Percentiles rank a stretch among this genome's conserved stretches.
Evolutionary conservation across 2,113 vertebrate species (phyloP).

Genomic region (Ariopsis seemanni): DNA sequence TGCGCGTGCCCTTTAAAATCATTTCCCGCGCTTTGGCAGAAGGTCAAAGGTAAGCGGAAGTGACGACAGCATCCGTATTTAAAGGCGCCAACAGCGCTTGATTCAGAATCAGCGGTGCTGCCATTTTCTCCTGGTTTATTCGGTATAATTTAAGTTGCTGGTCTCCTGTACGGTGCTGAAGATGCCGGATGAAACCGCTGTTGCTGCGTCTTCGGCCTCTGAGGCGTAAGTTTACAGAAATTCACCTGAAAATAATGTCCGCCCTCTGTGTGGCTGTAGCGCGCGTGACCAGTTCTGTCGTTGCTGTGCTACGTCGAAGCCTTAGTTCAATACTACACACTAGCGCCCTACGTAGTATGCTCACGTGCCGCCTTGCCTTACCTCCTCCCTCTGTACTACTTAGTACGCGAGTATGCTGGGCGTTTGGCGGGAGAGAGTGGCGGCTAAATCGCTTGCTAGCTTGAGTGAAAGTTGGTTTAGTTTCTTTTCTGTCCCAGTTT

Average conservation of each 20-base stretch:
- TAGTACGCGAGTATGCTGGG: neutral
- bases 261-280: neutral
- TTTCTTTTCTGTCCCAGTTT: neutral
- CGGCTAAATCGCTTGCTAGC: neutral
- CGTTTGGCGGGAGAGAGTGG: conserved; percentile 17
- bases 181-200: conserved; percentile 73
- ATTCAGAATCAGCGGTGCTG: conserved; percentile 40
- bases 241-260: no score
- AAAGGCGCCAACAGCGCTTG: conserved; percentile 75
- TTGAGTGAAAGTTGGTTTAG: neutral
- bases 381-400: neutral
- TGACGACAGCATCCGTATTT: conserved; percentile 70
- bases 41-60: conserved; percentile 70
- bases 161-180: neutral
- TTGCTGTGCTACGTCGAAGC: neutral
- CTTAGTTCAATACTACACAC: neutral
- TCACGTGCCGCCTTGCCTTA: no score
- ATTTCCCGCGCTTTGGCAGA: conserved; percentile 69
- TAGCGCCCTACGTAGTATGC: neutral
- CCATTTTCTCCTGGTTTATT: conserved; percentile 26
- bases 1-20: conserved; percentile 65
- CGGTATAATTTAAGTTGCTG: neutral
- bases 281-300: neutral
- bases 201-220: conserved; percentile 59
- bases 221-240: conserved; percentile 61